Base-by-base conservation (phyloP, 2,888 invertebrate genomes). In the Rhagium mordax region DNA sequence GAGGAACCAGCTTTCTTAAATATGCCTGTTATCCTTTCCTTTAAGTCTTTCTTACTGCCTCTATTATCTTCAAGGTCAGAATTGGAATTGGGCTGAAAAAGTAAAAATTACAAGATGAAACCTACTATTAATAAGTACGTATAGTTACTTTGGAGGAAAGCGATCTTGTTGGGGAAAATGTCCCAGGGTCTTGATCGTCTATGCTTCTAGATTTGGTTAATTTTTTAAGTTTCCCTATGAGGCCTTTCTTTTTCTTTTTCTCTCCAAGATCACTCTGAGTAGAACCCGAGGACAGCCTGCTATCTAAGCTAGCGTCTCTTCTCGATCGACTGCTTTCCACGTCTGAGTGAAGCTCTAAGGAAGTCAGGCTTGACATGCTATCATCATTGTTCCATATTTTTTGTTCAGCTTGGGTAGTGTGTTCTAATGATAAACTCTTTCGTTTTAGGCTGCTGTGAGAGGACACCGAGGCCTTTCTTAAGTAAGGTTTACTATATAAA, bases 321-420 rank as follows among this genome's bases (percentile, higher is more conserved):
- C 94, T 90, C 55, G 89, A 90, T 75, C 90, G 92, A 65, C 90
- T 88, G 16, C 89, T 88, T 78, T 94, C 94, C 51, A 85, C 81
- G 76, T 89, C 89, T 3, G 89, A 88, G 59, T 86, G 87, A 49
- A 84, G 81, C 70, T 88, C 88, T 41, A 90, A 86, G 0, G 96
- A 96, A 82, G 95, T 94, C 87, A 96, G 90, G 74, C 96, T 96
- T 0, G 95, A 94, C 72, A 95, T 91, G 84, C 96, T 96, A 72
- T 95, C 95, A 77, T 95, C 95, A 27, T 93, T 92, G 79, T 93
- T 94, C 96, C 96, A 96, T 82, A 96, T 95, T 71, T 89, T 90
- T 89, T 94, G 89, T 77, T 90, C 90, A 60, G 87, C 83, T 75
- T 89, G 89, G 76, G 89, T 88, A 51, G 91, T 91, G 85, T 94